phyloP scores from a whole-genome alignment of 2,797 vertebrate species.

The Cercopithecus petaurista region DNA sequence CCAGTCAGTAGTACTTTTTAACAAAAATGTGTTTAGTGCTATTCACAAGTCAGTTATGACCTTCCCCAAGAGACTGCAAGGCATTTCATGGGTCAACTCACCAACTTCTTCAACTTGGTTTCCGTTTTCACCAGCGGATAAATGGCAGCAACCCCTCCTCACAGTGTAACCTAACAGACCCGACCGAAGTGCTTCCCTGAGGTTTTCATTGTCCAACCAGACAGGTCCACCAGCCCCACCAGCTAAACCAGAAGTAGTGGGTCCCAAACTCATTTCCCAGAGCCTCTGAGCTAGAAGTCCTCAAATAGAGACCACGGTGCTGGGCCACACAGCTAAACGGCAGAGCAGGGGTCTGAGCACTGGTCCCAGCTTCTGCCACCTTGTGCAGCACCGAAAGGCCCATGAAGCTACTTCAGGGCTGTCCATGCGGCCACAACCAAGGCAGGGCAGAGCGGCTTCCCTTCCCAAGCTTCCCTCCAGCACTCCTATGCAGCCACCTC shows the following conservation, averaged over 20 bases:
- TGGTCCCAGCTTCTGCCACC: neutral
- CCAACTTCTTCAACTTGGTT: neutral
- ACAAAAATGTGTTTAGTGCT: neutral
- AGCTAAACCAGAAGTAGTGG: neutral
- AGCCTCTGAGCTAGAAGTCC: neutral
- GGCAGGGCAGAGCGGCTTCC: neutral
- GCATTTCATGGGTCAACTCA: neutral
- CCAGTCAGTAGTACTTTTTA: neutral
- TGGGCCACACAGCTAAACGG: neutral
- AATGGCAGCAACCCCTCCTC: neutral
- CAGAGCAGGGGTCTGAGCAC: neutral
- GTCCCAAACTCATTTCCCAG: neutral
- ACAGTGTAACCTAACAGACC: accelerated
- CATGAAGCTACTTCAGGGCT: neutral
- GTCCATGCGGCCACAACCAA: neutral
- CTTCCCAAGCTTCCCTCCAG: neutral
- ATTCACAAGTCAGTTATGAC: neutral
- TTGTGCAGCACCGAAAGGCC: neutral
- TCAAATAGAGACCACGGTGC: neutral
- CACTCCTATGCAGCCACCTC: neutral
- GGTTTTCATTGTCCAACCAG: neutral
- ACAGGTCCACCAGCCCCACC: neutral
- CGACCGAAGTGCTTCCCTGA: neutral
- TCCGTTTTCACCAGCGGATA: neutral
- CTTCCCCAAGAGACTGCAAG: neutral